Percentiles rank a stretch among this genome's conserved stretches.
Conservation (phyloP, 2,797 vertebrate species). For the Gambelia wislizenii region DNA sequence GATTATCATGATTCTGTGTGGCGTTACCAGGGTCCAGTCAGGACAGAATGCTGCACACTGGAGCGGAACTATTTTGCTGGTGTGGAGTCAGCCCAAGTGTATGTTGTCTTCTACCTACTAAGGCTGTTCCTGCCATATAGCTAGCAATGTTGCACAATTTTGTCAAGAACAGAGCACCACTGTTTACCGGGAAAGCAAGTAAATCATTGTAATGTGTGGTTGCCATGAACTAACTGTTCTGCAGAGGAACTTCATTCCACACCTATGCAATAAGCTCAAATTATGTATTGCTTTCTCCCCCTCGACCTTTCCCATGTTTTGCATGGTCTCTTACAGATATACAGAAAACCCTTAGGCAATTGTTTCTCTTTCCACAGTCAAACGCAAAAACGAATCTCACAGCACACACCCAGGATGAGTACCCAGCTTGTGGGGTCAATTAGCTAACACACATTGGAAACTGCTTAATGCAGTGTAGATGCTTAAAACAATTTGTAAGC, state of each 20-base stretch:
- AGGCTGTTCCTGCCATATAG: not conserved
- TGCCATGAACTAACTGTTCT: not conserved
- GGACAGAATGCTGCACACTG: too few species aligned
- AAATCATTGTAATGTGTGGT: slow-evolving; percentile 24
- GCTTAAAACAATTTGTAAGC: too few species aligned
- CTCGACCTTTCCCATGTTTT: not conserved
- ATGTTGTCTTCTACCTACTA: not conserved
- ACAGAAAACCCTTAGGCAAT: not conserved
- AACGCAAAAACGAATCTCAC: not conserved
- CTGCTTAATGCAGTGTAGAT: too few species aligned
- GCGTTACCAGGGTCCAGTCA: too few species aligned
- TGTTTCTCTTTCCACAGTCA: slow-evolving; percentile 26
- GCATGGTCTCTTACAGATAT: not conserved
- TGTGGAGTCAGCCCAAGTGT: too few species aligned
- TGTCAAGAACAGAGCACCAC: not conserved
- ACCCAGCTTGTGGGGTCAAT: too few species aligned
- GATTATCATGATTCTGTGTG: too few species aligned
- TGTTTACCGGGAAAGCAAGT: slow-evolving; percentile 34
- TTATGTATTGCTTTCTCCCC: slow-evolving; percentile 3
- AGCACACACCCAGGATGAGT: slow-evolving; percentile 25
- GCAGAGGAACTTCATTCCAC: not conserved
- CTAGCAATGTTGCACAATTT: not conserved
- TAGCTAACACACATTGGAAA: too few species aligned
- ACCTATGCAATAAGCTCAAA: slow-evolving; percentile 2
- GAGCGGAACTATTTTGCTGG: too few species aligned